Evolutionary conservation across 1,140 invertebrate genomes (phyloP).

Genomic region (Achroia grisella): DNA sequence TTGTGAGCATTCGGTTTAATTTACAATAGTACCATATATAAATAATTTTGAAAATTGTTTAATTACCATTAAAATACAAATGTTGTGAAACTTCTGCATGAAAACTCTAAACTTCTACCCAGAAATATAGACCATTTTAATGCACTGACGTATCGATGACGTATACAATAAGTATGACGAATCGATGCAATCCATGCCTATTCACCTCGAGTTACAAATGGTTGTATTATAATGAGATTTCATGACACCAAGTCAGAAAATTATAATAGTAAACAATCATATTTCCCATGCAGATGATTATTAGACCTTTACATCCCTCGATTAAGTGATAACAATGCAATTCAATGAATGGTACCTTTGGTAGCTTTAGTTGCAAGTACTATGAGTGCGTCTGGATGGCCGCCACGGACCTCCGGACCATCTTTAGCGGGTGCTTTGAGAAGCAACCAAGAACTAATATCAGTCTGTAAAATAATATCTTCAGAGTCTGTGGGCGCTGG

Average conservation of each 20-base stretch:
- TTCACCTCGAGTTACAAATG: background rate
- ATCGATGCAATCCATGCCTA: constrained; percentile 11
- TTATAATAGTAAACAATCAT: background rate
- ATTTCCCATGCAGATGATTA: constrained; percentile 1
- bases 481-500: constrained; percentile 25
- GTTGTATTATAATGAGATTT: background rate
- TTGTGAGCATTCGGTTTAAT: too few species aligned
- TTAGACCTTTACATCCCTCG: background rate
- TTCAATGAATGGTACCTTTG: constrained; percentile 76
- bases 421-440: constrained; percentile 85
- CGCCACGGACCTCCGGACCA: constrained; percentile 91
- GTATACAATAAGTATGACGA: too few species aligned
- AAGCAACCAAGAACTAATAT: constrained; percentile 85
- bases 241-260: constrained; percentile 2
- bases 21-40: too few species aligned
- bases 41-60: too few species aligned
- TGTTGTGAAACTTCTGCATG: too few species aligned
- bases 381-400: constrained; percentile 91
- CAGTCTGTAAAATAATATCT: constrained; percentile 77
- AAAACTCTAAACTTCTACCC: too few species aligned
- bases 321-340: background rate
- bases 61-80: too few species aligned
- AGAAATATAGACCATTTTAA: too few species aligned
- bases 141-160: too few species aligned
- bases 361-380: constrained; percentile 94